phyloP scores from a whole-genome alignment of 1,140 invertebrate genomes.

The Aphis craccivora region DNA sequence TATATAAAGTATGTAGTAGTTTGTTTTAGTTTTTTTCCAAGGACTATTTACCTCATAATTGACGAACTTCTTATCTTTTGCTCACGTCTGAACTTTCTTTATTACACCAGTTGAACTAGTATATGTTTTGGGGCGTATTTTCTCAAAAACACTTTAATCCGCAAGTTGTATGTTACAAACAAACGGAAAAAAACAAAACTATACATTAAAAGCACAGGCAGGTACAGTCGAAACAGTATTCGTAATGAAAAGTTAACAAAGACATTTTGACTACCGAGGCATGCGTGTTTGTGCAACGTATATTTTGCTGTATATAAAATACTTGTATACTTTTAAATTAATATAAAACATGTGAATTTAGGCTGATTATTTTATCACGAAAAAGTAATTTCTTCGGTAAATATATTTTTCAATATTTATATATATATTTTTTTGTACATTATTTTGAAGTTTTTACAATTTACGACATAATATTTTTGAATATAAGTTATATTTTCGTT shows the following conservation, averaged over 20 bases:
- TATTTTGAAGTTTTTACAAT: too few species aligned
- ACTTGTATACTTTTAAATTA: not conserved
- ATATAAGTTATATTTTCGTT: too few species aligned
- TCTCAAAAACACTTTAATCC: slow-evolving; percentile 10
- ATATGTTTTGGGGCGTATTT: not conserved
- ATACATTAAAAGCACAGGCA: not conserved
- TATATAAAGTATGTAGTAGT: not conserved
- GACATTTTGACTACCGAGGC: not conserved
- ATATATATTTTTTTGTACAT: too few species aligned
- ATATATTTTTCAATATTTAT: not conserved
- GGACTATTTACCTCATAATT: not conserved
- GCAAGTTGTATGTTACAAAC: not conserved
- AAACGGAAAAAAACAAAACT: not conserved
- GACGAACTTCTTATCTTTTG: not conserved
- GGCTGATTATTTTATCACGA: not conserved
- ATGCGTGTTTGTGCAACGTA: not conserved
- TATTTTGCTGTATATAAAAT: not conserved
- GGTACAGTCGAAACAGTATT: not conserved
- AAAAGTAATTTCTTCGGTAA: not conserved
- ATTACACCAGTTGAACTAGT: not conserved
- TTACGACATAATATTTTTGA: too few species aligned
- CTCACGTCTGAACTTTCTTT: not conserved
- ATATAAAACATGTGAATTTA: not conserved
- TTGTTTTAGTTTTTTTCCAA: not conserved
- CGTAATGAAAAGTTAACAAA: slow-evolving; percentile 14